Base-by-base conservation (phyloP, 2,888 invertebrate genomes). In the Neria commutata region DNA sequence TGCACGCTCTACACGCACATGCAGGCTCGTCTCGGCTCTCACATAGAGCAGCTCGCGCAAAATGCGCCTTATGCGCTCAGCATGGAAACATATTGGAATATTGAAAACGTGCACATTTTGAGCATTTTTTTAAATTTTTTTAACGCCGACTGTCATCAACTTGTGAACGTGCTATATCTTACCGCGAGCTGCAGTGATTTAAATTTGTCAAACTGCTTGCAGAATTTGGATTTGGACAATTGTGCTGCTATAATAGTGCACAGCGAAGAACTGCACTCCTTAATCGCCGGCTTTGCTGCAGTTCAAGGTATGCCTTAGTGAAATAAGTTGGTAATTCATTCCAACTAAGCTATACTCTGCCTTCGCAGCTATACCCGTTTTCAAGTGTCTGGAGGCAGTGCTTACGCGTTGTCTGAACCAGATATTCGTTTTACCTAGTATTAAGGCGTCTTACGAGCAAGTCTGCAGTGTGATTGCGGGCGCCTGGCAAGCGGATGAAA, bases 111-210 rank as follows among this genome's bases (percentile, higher is more conserved):
- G 29, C 45, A 57, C 3, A 53, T 71, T 17, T 37, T 68, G 5
- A 66, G 63, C 47, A 61, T 71, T 49, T 70, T 71, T 61, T 63
- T 68, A 19, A 67, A 72, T 47, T 66, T 67, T 47, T 47, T 69
- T 10, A 42, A 56, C n/a, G 53, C 42, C 6, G 53, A 63, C 6
- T 29, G 29, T 14, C 47, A 45, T n/a, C 48, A 64, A 50, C 53
- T 67, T 14, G 29, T 53, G 11, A 66, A 64, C 37, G 37, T 66
- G 40, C 40, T 67, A 23, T 63, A 53, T 37, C 51, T 17, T 2
- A 8, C 3, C 16, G 16, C 23, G 14, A 6, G 23, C 6, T n/a
- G n/a, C 14, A n/a, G 37, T 1, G 23, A 51, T 26, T 11, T 33
- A 2, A 56, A 56, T 10, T 54, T 59, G 23, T 14, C 48, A 5